Conservation (phyloP, 2,888 invertebrate species). For the Ectobius pallidus region DNA sequence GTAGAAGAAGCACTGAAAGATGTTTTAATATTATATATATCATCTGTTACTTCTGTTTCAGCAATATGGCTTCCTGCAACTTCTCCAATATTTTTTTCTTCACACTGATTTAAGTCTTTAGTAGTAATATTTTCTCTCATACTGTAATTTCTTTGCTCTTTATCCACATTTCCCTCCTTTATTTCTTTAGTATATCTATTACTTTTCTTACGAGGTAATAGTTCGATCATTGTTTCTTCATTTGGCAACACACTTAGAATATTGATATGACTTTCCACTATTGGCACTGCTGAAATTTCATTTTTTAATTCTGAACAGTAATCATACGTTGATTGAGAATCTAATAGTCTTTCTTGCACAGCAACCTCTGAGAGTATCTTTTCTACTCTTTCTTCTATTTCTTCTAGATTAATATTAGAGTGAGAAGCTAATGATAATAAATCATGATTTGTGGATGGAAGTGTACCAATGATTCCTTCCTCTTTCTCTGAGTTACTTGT, state of each 20-base stretch:
- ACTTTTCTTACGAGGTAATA: slow-evolving; percentile 27
- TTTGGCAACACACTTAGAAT: slow-evolving; percentile 32
- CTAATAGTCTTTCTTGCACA: slow-evolving; percentile 14
- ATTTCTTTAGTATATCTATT: neutral
- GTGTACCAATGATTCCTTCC: too few species aligned
- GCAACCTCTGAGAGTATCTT: slow-evolving; percentile 30
- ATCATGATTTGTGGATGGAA: too few species aligned
- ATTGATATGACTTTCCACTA: slow-evolving; percentile 19
- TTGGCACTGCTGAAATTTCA: neutral
- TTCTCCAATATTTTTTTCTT: too few species aligned
- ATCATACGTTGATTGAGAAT: neutral
- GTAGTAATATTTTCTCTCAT: too few species aligned
- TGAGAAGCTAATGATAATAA: too few species aligned
- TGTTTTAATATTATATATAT: neutral
- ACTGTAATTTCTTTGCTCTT: neutral
- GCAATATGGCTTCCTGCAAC: neutral
- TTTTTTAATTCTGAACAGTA: slow-evolving; percentile 14
- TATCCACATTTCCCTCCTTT: neutral
- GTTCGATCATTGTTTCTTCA: slow-evolving; percentile 36
- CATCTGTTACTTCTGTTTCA: neutral
- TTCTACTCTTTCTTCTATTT: slow-evolving; percentile 31
- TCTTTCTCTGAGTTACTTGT: too few species aligned
- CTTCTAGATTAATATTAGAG: slow-evolving; percentile 20
- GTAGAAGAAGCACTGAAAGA: neutral
- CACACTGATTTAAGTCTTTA: too few species aligned